Evolutionary conservation across 1,140 invertebrate species (phyloP), one percentile per base, ranked within the genome.

Genomic region (Dreissena rostriformis): DNA sequence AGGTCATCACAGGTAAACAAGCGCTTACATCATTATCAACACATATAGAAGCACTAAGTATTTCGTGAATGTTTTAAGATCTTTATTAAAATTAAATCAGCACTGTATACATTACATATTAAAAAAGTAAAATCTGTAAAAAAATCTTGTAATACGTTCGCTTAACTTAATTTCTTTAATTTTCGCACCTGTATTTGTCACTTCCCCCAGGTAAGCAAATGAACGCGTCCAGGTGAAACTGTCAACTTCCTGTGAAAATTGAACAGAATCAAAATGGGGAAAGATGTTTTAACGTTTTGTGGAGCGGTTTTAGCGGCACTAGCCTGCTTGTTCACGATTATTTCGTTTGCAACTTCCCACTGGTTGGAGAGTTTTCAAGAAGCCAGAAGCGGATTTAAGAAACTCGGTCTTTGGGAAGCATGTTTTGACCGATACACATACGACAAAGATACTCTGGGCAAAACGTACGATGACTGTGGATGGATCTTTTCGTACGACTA

Each of bases 361-460:
- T 84, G 82, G 82, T 53, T 84, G n/a, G 82, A 84, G 26, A 77
- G 74, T 65, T 84, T 49, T 70, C n/a, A 61, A 65, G 82, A 84
- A 52, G 73, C 82, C 24, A 63, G 70, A 24, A 84, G 73, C 26
- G 39, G 74, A n/a, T 84, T 84, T 28, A 28, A 12, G 8, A 70
- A 71, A 26, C 98, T 99, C 96, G 98, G 98, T 0, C 92, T 99
- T 6, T 99, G 98, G 98, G 97, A 99, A 92, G 98, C 98, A 91
- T 99, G 98, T 91, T 99, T 99, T 91, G 95, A 98, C 86, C 94
- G 97, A 82, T 99, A 97, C 88, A 95, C 97, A 2, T 98, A 97
- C 93, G 98, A 98, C 0, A 95, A 96, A 84, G 98, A 98, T 92
- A 98, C 98, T 91, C 97, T 97, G 91, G 96, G 97, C 84, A 96